Evolutionary conservation across 2,113 vertebrate genomes (phyloP).

Genomic region (Morone saxatilis): DNA sequence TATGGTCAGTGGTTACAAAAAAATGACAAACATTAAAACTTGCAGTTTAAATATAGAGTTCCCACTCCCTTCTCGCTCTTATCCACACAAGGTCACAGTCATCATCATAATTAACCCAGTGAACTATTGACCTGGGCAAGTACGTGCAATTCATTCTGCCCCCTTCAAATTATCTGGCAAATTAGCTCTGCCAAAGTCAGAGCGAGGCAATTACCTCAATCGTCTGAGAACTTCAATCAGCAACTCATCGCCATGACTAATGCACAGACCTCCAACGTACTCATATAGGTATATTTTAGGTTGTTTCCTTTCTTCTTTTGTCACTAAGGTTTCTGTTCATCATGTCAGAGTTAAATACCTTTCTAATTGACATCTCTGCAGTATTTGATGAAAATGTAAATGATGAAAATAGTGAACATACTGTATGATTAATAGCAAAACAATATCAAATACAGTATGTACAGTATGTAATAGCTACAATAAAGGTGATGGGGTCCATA

Average conservation of each 20-base stretch:
- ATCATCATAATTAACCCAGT: constrained; percentile 65
- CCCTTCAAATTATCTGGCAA: constrained; percentile 74
- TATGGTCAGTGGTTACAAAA: no score
- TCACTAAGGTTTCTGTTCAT: not conserved
- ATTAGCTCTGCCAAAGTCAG: constrained; percentile 75
- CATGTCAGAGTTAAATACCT: not conserved
- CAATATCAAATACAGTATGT: no score
- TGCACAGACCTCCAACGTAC: not conserved
- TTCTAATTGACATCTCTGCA: not conserved
- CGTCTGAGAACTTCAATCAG: constrained; percentile 49
- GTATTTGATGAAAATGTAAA: no score
- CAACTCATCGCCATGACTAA: constrained; percentile 58
- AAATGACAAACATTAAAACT: not conserved
- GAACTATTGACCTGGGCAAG: constrained; percentile 68
- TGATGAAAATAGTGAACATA: no score
- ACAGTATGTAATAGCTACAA: not conserved
- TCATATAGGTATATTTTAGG: not conserved
- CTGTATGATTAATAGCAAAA: not conserved
- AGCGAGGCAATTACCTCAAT: constrained; percentile 68
- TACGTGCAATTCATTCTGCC: constrained; percentile 60
- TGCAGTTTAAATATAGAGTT: not conserved
- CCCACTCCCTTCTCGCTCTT: constrained; percentile 5
- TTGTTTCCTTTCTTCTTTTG: not conserved
- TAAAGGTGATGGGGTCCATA: not conserved
- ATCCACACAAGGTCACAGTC: constrained; percentile 67